phyloP scores from a whole-genome alignment of 2,888 invertebrate genomes.

The Tolmerus cingulatus region DNA sequence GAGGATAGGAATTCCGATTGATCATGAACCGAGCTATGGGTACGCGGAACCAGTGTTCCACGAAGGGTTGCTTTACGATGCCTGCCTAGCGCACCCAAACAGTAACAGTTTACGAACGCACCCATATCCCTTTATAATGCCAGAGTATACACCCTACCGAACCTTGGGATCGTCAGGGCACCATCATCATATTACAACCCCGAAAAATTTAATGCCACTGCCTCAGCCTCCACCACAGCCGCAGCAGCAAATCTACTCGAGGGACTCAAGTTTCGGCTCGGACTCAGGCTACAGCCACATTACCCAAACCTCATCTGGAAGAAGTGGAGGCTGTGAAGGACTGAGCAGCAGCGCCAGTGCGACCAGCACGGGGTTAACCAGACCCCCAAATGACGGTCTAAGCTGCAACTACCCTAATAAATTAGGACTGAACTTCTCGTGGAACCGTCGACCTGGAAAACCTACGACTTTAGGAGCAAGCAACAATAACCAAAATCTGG shows the following conservation, averaged over 20 bases:
- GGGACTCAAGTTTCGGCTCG: constrained; percentile 82
- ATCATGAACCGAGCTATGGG: constrained; percentile 59
- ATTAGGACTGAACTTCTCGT: constrained; percentile 44
- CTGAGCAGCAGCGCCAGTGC: constrained; percentile 14
- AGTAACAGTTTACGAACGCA: constrained; percentile 60
- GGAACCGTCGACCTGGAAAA: constrained; percentile 44
- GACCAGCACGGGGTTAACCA: not conserved
- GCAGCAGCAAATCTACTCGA: constrained; percentile 67
- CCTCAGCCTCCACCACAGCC: constrained; percentile 27
- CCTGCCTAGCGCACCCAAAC: constrained; percentile 59
- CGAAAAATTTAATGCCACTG: constrained; percentile 38
- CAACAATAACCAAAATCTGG: constrained; percentile 31
- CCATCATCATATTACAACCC: constrained; percentile 41
- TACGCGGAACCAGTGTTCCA: constrained; percentile 77
- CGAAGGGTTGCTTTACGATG: constrained; percentile 80
- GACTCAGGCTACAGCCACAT: constrained; percentile 85
- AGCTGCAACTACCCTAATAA: not conserved
- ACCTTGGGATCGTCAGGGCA: constrained; percentile 42
- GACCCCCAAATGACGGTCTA: not conserved
- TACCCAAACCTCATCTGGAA: constrained; percentile 61
- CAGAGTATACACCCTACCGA: constrained; percentile 48
- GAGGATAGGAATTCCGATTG: constrained; percentile 55
- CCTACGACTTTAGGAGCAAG: not conserved
- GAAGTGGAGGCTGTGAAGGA: constrained; percentile 47
- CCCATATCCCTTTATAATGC: constrained; percentile 64